phyloP scores from a whole-genome alignment of 2,113 vertebrate species.

The Chauna torquata region DNA sequence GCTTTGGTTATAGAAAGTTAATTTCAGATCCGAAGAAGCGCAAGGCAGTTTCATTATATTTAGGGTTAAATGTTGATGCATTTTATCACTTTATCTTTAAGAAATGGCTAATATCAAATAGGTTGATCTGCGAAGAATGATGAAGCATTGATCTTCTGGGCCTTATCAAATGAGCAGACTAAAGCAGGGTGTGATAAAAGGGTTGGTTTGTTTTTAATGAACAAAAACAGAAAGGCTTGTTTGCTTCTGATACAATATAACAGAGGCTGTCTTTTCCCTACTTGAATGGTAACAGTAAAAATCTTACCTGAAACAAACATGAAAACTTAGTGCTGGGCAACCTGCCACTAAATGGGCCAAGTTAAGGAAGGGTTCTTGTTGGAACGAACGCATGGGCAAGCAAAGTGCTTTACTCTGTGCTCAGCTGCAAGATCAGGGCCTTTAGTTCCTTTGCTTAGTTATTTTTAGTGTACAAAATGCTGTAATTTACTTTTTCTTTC shows the following conservation, averaged over 20 bases:
- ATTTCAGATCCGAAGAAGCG: constrained; percentile 20
- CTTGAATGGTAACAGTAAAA: neutral
- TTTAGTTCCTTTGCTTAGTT: neutral
- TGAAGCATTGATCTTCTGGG: neutral
- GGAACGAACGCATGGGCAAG: neutral
- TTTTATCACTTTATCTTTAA: constrained; percentile 30
- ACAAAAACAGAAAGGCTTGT: neutral
- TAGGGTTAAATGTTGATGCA: neutral
- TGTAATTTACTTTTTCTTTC: neutral
- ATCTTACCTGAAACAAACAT: neutral
- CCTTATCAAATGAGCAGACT: neutral
- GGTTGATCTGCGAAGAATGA: neutral
- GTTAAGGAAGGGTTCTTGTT: neutral
- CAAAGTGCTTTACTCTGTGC: neutral
- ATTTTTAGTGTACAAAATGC: neutral
- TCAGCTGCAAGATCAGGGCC: neutral
- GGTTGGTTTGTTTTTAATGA: neutral
- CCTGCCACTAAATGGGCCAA: neutral
- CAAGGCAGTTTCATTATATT: neutral
- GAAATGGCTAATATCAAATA: constrained; percentile 29
- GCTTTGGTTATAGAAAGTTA: neutral
- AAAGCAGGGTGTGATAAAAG: neutral
- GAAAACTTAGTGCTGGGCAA: neutral
- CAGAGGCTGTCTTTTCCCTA: neutral
- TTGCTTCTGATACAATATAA: neutral